phyloP scores from a whole-genome alignment of 2,113 vertebrate species.

The Petrocephalus zakoni region DNA sequence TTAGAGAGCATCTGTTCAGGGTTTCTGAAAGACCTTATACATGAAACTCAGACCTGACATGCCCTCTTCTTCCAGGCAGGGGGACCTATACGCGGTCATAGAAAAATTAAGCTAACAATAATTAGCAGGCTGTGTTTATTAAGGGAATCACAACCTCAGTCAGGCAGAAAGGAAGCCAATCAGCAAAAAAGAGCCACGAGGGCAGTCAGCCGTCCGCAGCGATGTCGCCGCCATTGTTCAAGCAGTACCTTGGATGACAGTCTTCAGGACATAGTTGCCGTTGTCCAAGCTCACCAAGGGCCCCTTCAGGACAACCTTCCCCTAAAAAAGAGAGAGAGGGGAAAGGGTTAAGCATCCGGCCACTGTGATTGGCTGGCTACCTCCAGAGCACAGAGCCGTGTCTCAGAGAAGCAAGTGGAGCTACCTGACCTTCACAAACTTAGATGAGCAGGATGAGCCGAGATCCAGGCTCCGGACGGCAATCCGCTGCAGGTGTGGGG shows the following conservation, averaged over 20 bases:
- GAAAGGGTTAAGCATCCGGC: not conserved
- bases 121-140: not conserved
- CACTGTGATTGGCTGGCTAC: not conserved
- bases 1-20: too few relatives aligned
- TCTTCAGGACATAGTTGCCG: constrained; percentile 48
- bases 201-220: not conserved
- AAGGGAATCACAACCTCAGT: not conserved
- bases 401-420: not conserved
- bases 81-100: not conserved
- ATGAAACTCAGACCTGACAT: too few relatives aligned
- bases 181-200: not conserved
- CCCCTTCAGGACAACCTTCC: constrained; percentile 54
- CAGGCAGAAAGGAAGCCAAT: not conserved
- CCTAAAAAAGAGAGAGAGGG: constrained; percentile 37
- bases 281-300: constrained; percentile 41
- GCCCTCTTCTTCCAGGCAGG: too few relatives aligned
- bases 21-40: too few relatives aligned
- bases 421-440: constrained; percentile 50
- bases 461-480: constrained; percentile 39
- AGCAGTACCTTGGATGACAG: constrained; percentile 54
- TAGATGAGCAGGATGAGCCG: constrained; percentile 36
- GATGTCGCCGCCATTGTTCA: not conserved
- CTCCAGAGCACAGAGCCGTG: not conserved
- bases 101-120: not conserved
- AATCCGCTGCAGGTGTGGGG: constrained; percentile 43